A percentile compares a stretch with the other conserved stretches of the same genome.
phyloP scores from a whole-genome alignment of 2,888 invertebrate genomes.

The Hypercompe scribonia region DNA sequence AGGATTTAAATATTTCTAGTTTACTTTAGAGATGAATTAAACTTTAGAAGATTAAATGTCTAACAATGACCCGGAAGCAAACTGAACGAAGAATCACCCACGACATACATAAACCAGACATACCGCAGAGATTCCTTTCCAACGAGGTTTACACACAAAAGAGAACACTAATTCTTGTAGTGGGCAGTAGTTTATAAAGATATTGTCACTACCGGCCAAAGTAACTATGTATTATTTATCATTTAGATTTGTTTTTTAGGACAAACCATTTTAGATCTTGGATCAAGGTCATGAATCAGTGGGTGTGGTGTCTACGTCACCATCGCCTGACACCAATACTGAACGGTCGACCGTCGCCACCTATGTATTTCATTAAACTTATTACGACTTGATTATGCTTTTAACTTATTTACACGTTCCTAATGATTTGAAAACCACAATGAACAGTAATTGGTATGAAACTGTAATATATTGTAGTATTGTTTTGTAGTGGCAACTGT shows the following conservation, averaged over 20 bases:
- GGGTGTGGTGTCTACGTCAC: conserved; percentile 43
- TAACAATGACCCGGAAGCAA: neutral
- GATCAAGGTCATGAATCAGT: conserved; percentile 28
- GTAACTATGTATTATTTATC: neutral
- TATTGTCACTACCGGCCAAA: neutral
- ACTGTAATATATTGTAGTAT: conserved; percentile 28
- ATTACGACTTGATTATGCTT: conserved; percentile 5
- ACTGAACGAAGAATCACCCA: neutral
- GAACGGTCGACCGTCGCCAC: conserved; percentile 9
- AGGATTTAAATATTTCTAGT: neutral
- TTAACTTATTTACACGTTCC: conserved; percentile 2
- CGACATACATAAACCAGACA: neutral
- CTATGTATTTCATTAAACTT: conserved; percentile 20
- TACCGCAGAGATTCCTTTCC: neutral
- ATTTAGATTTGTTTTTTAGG: conserved; percentile 15
- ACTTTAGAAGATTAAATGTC: neutral
- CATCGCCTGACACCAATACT: neutral
- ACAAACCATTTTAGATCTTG: conserved; percentile 9
- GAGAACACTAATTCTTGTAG: neutral
- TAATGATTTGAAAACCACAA: conserved; percentile 34
- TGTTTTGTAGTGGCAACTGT: conserved; percentile 39
- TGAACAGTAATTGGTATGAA: conserved; percentile 36
- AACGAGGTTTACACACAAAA: neutral
- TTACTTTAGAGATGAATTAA: neutral
- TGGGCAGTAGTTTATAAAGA: neutral